Percentiles rank a stretch among this genome's conserved stretches.
These are phyloP conservation scores for Muricea muricata DNA, from an alignment of 92 coral and sea anemone genomes.

Conservation along the genomic window DNA sequence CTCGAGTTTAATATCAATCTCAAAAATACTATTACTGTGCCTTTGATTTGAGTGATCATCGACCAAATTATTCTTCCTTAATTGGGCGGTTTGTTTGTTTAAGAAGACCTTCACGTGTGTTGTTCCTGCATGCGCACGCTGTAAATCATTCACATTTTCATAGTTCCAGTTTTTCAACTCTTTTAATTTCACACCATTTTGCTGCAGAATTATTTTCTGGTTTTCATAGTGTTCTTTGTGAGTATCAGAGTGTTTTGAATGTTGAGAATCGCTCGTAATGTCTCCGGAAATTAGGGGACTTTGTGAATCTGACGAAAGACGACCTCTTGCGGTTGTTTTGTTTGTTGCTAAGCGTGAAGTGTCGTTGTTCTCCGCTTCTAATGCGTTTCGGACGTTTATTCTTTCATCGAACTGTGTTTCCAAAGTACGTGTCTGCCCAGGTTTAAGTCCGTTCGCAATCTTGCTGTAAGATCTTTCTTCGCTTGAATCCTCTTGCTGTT, in stretches of 20 bases:
- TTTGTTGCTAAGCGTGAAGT: not conserved
- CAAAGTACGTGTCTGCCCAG: not conserved
- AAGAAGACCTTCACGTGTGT: not conserved
- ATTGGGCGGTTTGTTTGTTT: not conserved
- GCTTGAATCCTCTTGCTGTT: not conserved
- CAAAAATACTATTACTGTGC: conserved; percentile 32
- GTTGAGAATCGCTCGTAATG: conserved; percentile 18
- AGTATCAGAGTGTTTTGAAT: not conserved
- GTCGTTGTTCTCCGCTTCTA: not conserved
- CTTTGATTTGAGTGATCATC: conserved; percentile 67
- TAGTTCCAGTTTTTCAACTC: not conserved
- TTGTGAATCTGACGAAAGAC: conserved; percentile 29
- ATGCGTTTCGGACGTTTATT: not conserved
- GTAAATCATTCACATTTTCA: not conserved
- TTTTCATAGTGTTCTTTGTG: not conserved
- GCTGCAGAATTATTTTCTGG: not conserved
- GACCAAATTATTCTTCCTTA: conserved; percentile 62
- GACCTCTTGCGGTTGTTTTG: not conserved
- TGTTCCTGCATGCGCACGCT: not conserved
- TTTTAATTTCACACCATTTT: not conserved
- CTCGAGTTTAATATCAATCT: conserved; percentile 19
- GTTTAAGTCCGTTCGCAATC: not conserved
- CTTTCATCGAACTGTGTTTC: not conserved
- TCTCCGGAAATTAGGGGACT: conserved; percentile 13
- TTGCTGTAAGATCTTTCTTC: not conserved